These are phyloP conservation scores for Oeneis ivallda DNA, from an alignment of 2,888 invertebrate species.

Conservation along the genomic window DNA sequence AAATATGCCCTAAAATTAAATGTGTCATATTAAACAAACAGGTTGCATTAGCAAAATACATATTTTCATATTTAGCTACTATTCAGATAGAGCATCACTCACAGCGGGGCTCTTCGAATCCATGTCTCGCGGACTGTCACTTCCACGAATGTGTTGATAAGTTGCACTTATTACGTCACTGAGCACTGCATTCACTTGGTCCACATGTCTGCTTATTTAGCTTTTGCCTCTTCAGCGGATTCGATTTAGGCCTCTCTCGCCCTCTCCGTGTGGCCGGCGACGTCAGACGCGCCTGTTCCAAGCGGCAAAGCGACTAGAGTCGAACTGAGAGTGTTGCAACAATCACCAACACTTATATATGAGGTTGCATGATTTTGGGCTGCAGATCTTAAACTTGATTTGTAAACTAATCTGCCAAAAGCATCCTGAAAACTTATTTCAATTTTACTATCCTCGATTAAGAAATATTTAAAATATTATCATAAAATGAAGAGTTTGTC, in stretches of 20 bases:
- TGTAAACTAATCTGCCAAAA: not conserved
- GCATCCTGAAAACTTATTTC: not conserved
- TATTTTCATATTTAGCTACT: not conserved
- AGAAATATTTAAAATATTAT: no score
- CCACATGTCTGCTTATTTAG: slow-evolving; percentile 68
- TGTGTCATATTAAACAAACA: not conserved
- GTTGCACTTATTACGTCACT: slow-evolving; percentile 75
- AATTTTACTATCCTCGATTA: no score
- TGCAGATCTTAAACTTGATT: slow-evolving; percentile 15
- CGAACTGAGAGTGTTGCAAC: slow-evolving; percentile 81
- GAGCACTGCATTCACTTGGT: slow-evolving; percentile 77
- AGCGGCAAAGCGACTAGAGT: slow-evolving; percentile 83
- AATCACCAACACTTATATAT: slow-evolving; percentile 78
- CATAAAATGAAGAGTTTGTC: no score
- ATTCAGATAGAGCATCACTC: slow-evolving; percentile 47
- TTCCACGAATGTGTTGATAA: slow-evolving; percentile 50
- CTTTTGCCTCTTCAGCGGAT: slow-evolving; percentile 51
- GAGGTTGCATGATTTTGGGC: slow-evolving; percentile 56
- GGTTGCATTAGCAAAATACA: not conserved
- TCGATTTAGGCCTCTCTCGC: slow-evolving; percentile 73
- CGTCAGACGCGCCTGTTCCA: slow-evolving; percentile 73
- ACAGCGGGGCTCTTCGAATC: slow-evolving; percentile 76
- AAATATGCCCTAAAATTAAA: no score
- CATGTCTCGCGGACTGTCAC: slow-evolving; percentile 63
- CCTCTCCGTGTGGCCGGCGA: slow-evolving; percentile 79